Base-by-base conservation (phyloP, 2,888 invertebrate species). In the Meghimatium bilineatum region DNA sequence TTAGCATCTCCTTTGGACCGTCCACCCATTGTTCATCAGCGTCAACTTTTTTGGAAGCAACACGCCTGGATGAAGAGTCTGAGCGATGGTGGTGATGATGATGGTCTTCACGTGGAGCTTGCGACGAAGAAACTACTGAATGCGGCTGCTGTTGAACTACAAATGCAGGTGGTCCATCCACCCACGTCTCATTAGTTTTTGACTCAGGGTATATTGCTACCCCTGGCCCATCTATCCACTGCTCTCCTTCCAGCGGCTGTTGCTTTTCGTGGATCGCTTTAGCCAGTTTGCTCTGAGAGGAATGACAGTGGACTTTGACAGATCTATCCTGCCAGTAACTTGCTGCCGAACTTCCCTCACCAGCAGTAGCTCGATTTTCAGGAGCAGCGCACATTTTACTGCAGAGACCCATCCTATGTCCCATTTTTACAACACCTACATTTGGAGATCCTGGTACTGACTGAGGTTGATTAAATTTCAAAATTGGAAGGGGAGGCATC, bases 181-280 rank as follows among this genome's bases (percentile, higher is more conserved):
- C 96, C 98, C 98, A 98, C 3, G 97, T 97, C 94, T 98, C 98
- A 95, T 90, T 95, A 32, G 85, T 85, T 76, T 87, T 87, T 52
- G 88, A 85, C 60, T 92, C 92, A 12, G 90, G 89, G 84, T 89
- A 90, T 56, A 90, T 88, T 67, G 89, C 88, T 23, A 97, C 97
- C 91, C 97, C 95, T 0, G 98, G 98, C 0, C 98, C 98, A 94
- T 99, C 98, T 86, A 98, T 97, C 98, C 98, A 99, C 92, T 97
- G 97, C 92, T 98, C 98, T 91, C 89, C 89, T 52, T 89, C 88
- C 38, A 89, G 79, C 17, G 85, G 87, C 26, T 80, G 66, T 72
- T 82, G 80, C 38, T 84, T 84, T 23, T 86, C 86, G 36, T 82
- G 79, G 20, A 88, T 86, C 34, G 88, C 83, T 80, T 84, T 85